Conservation (phyloP, 1,140 invertebrate genomes). For the Listronotus oregonensis region DNA sequence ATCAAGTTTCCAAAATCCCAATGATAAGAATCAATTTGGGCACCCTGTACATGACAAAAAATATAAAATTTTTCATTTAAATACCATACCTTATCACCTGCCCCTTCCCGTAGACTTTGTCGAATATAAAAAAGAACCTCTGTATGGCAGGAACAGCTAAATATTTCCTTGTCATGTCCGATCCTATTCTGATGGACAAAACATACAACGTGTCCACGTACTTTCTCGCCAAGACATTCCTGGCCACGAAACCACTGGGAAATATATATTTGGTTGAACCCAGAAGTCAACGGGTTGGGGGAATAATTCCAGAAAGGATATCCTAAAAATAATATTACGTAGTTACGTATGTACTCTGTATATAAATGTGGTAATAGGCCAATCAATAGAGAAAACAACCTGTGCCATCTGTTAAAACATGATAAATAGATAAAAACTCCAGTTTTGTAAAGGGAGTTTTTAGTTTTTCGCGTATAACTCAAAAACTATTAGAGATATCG, state of each 20-base stretch:
- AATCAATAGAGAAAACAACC: too few relatives aligned
- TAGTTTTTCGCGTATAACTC: too few relatives aligned
- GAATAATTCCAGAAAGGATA: slow-evolving; percentile 74
- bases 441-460: too few relatives aligned
- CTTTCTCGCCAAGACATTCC: slow-evolving; percentile 76
- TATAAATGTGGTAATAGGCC: too few relatives aligned
- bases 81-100: slow-evolving; percentile 11
- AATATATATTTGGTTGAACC: slow-evolving; percentile 77
- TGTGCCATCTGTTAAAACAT: too few relatives aligned
- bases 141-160: slow-evolving; percentile 73
- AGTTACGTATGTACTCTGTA: too few relatives aligned
- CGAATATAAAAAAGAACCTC: slow-evolving; percentile 86
- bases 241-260: slow-evolving; percentile 76
- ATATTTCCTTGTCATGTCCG: slow-evolving; percentile 81
- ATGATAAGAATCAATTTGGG: too few relatives aligned
- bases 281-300: slow-evolving; percentile 74
- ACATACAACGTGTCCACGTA: slow-evolving; percentile 80
- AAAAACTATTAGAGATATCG: too few relatives aligned
- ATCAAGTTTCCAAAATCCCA: too few relatives aligned
- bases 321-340: slow-evolving; percentile 59
- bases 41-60: too few relatives aligned
- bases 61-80: too few relatives aligned
- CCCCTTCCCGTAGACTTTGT: slow-evolving; percentile 62
- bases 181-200: slow-evolving; percentile 79
- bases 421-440: too few relatives aligned